phyloP scores from a whole-genome alignment of 2,113 vertebrate genomes.

The Dermatemys mawii region DNA sequence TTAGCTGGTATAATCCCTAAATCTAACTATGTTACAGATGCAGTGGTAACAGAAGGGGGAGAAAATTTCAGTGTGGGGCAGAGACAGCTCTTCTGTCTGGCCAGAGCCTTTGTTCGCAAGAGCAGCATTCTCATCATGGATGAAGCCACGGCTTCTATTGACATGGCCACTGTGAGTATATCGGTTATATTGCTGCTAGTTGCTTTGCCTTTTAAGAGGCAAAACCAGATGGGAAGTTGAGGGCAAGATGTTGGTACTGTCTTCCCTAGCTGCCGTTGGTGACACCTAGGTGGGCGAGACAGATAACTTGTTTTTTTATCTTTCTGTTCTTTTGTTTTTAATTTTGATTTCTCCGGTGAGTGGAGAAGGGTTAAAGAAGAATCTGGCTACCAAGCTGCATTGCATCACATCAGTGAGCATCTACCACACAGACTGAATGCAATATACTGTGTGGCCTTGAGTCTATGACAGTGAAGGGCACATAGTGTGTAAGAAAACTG shows the following conservation, averaged over 20 bases:
- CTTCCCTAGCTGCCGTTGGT: neutral
- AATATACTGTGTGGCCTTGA: neutral
- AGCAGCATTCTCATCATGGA: constrained; percentile 99
- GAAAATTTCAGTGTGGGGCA: constrained; percentile 99
- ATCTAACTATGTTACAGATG: constrained; percentile 78
- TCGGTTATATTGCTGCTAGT: neutral
- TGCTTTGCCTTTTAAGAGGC: neutral
- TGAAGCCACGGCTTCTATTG: constrained; percentile 97
- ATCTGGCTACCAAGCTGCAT: neutral
- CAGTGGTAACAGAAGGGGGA: constrained; percentile 93
- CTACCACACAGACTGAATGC: neutral
- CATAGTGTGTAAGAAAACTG: neutral
- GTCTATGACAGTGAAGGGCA: neutral
- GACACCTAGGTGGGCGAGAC: neutral
- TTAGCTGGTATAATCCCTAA: neutral
- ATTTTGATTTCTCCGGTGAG: neutral
- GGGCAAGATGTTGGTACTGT: neutral
- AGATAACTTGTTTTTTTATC: neutral
- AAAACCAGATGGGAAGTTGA: neutral
- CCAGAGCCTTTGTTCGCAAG: constrained; percentile 95
- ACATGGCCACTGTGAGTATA: constrained; percentile 94
- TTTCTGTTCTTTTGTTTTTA: neutral
- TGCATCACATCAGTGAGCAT: neutral
- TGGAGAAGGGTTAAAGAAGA: neutral
- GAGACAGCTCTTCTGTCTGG: constrained; percentile 95